phyloP scores from a whole-genome alignment of 2,888 invertebrate genomes.

The Laspeyria flexula region DNA sequence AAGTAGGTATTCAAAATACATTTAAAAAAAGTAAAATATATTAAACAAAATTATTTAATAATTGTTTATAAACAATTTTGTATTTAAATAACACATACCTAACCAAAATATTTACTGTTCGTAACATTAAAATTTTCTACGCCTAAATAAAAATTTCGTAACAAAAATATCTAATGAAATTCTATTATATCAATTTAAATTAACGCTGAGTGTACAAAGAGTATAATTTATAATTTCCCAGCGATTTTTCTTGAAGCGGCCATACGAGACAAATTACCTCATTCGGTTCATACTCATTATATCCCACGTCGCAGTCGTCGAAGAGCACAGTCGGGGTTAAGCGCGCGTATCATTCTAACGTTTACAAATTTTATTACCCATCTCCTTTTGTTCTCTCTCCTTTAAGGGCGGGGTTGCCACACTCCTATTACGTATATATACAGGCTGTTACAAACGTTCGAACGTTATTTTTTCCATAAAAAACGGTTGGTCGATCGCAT shows the following conservation, averaged over 20 bases:
- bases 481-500: slow-evolving; percentile 14
- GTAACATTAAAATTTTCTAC: no score
- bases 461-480: slow-evolving; percentile 16
- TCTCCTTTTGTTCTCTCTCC: slow-evolving; percentile 69
- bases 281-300: slow-evolving; percentile 69
- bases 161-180: background rate
- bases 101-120: no score
- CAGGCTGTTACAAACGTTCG: slow-evolving; percentile 34
- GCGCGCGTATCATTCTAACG: slow-evolving; percentile 80
- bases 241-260: slow-evolving; percentile 46
- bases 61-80: no score
- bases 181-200: background rate
- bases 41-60: no score
- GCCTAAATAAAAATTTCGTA: no score
- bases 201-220: slow-evolving; percentile 2
- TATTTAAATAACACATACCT: no score
- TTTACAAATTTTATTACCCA: slow-evolving; percentile 83
- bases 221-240: slow-evolving; percentile 41
- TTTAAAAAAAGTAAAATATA: no score
- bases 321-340: slow-evolving; percentile 72
- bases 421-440: slow-evolving; percentile 32
- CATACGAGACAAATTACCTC: slow-evolving; percentile 65
- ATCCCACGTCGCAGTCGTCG: slow-evolving; percentile 55
- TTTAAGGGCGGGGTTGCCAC: slow-evolving; percentile 50
- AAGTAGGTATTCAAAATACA: no score